A percentile compares a stretch with the other conserved stretches of the same genome.
These are phyloP conservation scores for Fistularia commersonii DNA, from an alignment of 2,797 vertebrate genomes.

Conservation along the genomic window DNA sequence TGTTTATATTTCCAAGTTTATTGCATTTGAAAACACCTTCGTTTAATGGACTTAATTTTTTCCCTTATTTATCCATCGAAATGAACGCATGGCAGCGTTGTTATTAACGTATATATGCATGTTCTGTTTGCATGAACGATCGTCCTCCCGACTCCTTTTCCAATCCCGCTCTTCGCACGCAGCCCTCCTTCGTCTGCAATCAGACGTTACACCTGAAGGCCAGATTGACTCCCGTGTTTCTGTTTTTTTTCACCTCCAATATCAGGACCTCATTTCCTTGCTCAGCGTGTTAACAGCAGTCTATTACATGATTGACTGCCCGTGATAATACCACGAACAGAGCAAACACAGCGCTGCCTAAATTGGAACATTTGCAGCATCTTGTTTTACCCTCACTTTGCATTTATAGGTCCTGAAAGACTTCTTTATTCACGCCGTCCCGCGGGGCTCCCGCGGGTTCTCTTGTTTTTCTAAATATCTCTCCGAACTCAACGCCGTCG, in stretches of 20 bases:
- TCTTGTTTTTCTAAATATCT: conserved; percentile 31
- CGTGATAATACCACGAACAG: conserved; percentile 25
- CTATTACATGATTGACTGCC: conserved; percentile 52
- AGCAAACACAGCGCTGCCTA: conserved; percentile 25
- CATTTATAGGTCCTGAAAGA: conserved; percentile 31
- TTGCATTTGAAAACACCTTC: no score
- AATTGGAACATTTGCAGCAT: conserved; percentile 28
- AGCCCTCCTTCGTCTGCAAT: no score
- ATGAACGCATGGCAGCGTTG: no score
- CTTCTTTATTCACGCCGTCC: conserved; percentile 30
- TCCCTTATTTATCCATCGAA: no score
- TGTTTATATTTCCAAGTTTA: no score
- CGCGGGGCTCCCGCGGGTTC: conserved; percentile 38
- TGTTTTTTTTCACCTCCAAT: conserved; percentile 8
- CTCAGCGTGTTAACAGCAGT: conserved; percentile 49
- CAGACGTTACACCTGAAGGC: conserved; percentile 1
- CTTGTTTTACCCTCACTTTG: conserved; percentile 20
- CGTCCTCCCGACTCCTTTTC: no score
- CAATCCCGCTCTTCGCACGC: background rate
- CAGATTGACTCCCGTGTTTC: conserved; percentile 2
- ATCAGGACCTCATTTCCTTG: conserved; percentile 31
- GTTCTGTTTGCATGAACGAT: no score
- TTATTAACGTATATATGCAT: no score
- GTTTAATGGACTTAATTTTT: no score
- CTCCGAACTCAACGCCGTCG: no score